Evolutionary conservation across 1,140 invertebrate species (phyloP), one percentile per base, ranked within the genome.

Genomic region (Anastrepha ludens): DNA sequence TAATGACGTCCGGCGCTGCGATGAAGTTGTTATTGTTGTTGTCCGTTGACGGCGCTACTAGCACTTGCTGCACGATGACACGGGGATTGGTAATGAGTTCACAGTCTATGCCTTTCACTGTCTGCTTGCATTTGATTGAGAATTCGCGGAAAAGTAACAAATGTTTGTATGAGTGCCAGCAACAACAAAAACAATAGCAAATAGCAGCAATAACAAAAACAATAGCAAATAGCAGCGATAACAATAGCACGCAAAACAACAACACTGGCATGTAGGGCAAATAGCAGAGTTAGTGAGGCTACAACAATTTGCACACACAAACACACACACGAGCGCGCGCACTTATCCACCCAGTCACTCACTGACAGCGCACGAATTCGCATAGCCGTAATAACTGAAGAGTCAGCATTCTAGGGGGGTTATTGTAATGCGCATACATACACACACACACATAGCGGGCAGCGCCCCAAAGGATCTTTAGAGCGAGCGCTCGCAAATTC

Each of bases 81-180:
- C 50, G 41, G 39, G 67, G 44, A 74, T 74, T 74, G 67, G 67
- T 74, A 74, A 74, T 74, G 67, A 74, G 67, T 74, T 44, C 41
- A 39, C 67, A 44, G 67, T 74, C 67, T 74, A 41, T 41, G 67
- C 67, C 67, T 74, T 41, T 5, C 67, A 15, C 41, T 44, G 15
- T 47, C 41, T 74, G 29, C 29, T 29, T 29, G 29, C 29, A 13
- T 74, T 44, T 74, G 67, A 74, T 47, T 74, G 67, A 74, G 67
- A 74, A 74, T n/a, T 47, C 17, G 67, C 41, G 67, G 41, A 74
- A 74, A 41, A 55, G 47, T 74, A 74, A 74, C 67, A 55, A 55
- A 6, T 55, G 50, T 55, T 55, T 29, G 29, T 29, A 9, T 67
- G 65, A 67, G 39, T 41, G 29, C 65, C 65, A n/a, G 29, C 2